Conservation (phyloP, 2,888 invertebrate species). For the Portevinia maculata region DNA sequence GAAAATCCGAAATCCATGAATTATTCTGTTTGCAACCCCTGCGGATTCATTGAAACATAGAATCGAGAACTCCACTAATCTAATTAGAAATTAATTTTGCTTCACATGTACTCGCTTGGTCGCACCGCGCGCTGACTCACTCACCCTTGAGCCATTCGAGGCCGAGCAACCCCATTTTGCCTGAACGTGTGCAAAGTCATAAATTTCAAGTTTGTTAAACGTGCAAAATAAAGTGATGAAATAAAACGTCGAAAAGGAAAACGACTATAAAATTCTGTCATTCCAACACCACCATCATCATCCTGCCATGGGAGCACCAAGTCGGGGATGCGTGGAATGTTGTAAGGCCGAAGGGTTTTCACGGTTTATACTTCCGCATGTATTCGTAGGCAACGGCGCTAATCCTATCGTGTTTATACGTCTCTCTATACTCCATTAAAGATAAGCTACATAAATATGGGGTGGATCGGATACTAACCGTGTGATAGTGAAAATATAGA, state of each 20-base stretch:
- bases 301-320: too few species aligned
- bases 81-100: constrained; percentile 73
- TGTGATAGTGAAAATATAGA: constrained; percentile 30
- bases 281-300: constrained; percentile 7
- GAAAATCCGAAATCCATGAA: constrained; percentile 57
- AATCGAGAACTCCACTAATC: constrained; percentile 39
- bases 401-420: constrained; percentile 71
- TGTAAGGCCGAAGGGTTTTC: background rate
- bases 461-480: constrained; percentile 8
- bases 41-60: constrained; percentile 21
- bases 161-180: background rate
- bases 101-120: constrained; percentile 37
- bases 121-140: background rate
- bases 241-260: constrained; percentile 41
- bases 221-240: constrained; percentile 72
- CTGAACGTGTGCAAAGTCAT: constrained; percentile 57
- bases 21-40: constrained; percentile 59
- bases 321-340: background rate
- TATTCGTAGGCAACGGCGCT: constrained; percentile 52
- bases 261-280: constrained; percentile 51
- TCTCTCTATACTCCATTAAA: constrained; percentile 70
- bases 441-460: constrained; percentile 66
- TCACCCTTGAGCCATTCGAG: constrained; percentile 35
- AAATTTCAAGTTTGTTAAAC: constrained; percentile 68
- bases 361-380: constrained; percentile 19